Base-by-base conservation (phyloP, 1,140 invertebrate genomes). In the Caerostris extrusa region DNA sequence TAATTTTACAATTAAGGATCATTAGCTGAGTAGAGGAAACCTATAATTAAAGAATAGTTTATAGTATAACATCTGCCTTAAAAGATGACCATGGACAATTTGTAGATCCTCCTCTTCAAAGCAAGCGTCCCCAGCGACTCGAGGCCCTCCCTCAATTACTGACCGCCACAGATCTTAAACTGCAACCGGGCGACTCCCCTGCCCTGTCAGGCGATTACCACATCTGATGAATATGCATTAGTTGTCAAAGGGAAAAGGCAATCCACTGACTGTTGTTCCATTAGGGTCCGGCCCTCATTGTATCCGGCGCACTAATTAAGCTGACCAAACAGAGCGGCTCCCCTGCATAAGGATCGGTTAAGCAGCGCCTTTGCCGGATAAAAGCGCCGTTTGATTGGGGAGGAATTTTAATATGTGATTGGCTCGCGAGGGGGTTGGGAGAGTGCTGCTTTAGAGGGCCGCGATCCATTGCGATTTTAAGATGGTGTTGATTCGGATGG, bases 321-420 rank as follows among this genome's bases (percentile, higher is more conserved):
- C 90, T 91, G 90, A 91, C 90, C 90, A 91, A 91, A 91, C 90
- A 91, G 55, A 55, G n/a, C 10, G n/a, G 85, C 34, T 34, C 34
- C 34, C 34, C 34, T 34, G 34, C 53, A 87, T 87, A 87, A 87
- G 85, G 85, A 87, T 87, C 57, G 14, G 57, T 87, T 87, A 34
- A 87, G 53, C 57, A 57, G 87, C 61, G 8, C 12, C 5, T 6
- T 14, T 12, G 69, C 8, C 7, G 57, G 90, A 82, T 77, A 77
- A 91, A 91, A 91, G 90, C 55, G 90, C 69, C 90, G 90, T 91
- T 91, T 91, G 90, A 91, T 89, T 89, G 85, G 88, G 90, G 50
- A 34, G 12, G 85, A 89, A 64, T 69, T 56, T 58, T n/a, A 50
- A 87, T 87, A 61, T 60, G n/a, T 17, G 58, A 61, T 87, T 87